phyloP scores from a whole-genome alignment of 2,888 invertebrate species.

The Polydrusus cervinus region DNA sequence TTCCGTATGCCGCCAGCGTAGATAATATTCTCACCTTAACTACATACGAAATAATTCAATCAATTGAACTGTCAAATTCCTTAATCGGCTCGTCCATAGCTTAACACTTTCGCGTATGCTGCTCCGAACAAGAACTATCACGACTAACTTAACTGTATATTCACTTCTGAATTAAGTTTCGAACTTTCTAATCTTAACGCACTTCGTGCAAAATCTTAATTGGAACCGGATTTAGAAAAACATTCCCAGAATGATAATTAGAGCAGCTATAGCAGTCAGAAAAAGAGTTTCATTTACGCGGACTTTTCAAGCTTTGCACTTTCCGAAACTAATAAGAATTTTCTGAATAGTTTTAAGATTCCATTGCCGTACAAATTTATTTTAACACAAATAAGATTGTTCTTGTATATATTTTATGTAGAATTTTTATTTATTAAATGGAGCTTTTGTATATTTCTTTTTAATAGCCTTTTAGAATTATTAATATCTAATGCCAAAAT shows the following conservation, averaged over 20 bases:
- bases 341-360: constrained; percentile 33
- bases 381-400: neutral
- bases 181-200: constrained; percentile 54
- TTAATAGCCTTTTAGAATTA: no score
- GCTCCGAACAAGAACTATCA: constrained; percentile 44
- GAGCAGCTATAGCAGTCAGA: constrained; percentile 38
- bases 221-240: constrained; percentile 54
- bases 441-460: no score
- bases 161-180: constrained; percentile 52
- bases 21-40: constrained; percentile 18
- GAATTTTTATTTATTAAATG: no score
- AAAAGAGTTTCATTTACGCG: constrained; percentile 45
- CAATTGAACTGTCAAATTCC: constrained; percentile 23
- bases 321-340: constrained; percentile 44
- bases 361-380: constrained; percentile 7
- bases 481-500: no score
- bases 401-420: no score
- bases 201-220: constrained; percentile 53
- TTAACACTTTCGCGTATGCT: constrained; percentile 48
- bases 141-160: constrained; percentile 42
- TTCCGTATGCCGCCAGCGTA: neutral
- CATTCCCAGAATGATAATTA: constrained; percentile 52
- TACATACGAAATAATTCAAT: constrained; percentile 29
- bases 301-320: constrained; percentile 33
- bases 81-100: constrained; percentile 39